phyloP scores from a whole-genome alignment of 2,113 vertebrate genomes.

The Podocnemis expansa region DNA sequence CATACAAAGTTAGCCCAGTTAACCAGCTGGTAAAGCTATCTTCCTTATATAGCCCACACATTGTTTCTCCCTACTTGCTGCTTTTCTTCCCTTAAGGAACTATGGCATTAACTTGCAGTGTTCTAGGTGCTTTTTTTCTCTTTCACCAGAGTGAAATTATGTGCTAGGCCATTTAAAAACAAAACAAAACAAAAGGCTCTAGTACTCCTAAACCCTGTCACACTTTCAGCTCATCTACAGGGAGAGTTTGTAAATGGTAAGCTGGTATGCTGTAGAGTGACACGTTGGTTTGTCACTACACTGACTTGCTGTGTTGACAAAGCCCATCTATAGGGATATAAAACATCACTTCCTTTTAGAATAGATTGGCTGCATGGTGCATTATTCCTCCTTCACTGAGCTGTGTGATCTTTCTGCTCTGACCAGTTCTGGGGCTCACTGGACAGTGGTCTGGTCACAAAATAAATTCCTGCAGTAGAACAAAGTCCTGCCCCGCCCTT shows the following conservation, averaged over 20 bases:
- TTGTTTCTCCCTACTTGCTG: not conserved
- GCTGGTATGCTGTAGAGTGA: not conserved
- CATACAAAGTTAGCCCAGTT: too few relatives aligned
- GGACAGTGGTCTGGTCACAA: not conserved
- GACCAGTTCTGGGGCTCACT: not conserved
- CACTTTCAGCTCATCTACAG: too few relatives aligned
- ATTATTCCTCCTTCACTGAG: not conserved
- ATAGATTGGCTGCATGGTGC: not conserved
- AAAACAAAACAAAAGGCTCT: too few relatives aligned
- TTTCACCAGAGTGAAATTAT: not conserved
- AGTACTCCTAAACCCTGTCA: too few relatives aligned
- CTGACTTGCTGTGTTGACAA: not conserved
- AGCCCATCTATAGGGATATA: not conserved
- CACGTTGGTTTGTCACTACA: not conserved
- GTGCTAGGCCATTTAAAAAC: too few relatives aligned
- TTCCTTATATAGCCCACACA: not conserved
- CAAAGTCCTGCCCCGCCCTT: not conserved
- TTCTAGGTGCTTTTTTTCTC: not conserved
- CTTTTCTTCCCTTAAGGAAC: not conserved
- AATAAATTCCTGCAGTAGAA: not conserved
- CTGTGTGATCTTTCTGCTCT: not conserved
- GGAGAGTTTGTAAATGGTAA: not conserved
- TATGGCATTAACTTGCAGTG: not conserved
- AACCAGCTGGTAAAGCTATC: too few relatives aligned
- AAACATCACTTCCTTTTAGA: not conserved